phyloP scores from a whole-genome alignment of 2,113 vertebrate species.

The Pangasianodon hypophthalmus region DNA sequence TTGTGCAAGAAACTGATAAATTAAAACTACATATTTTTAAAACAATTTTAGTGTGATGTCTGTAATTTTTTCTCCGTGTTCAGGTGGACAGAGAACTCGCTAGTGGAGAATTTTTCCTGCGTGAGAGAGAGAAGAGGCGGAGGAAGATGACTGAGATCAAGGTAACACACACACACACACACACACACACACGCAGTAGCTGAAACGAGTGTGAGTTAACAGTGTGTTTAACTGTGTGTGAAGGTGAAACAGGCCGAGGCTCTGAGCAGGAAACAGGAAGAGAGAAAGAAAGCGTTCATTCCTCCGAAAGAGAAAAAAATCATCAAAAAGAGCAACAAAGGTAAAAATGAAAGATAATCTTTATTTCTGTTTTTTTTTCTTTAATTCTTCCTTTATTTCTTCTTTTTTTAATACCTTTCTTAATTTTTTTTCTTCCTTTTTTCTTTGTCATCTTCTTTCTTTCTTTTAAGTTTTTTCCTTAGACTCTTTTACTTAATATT shows the following conservation, averaged over 20 bases:
- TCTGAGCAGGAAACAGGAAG: slow-evolving; percentile 84
- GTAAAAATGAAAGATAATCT: slow-evolving; percentile 65
- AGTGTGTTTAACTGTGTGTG: not conserved
- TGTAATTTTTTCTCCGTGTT: slow-evolving; percentile 13
- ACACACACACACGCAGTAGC: not conserved
- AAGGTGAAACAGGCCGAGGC: slow-evolving; percentile 90
- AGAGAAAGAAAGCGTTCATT: slow-evolving; percentile 93
- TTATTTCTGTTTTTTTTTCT: too few relatives aligned
- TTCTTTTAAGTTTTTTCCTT: not conserved
- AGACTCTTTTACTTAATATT: too few relatives aligned
- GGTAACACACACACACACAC: slow-evolving; percentile 66
- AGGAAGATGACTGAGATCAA: slow-evolving; percentile 88
- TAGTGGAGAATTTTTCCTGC: slow-evolving; percentile 93
- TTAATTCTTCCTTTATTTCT: too few relatives aligned
- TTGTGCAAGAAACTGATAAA: too few relatives aligned
- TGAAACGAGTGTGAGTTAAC: not conserved
- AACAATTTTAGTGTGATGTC: too few relatives aligned
- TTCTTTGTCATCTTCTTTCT: not conserved
- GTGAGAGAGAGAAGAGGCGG: slow-evolving; percentile 85
- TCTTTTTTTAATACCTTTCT: not conserved
- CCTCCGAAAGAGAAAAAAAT: slow-evolving; percentile 90
- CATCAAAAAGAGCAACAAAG: slow-evolving; percentile 80
- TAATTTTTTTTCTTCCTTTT: not conserved
- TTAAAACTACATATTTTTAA: too few relatives aligned
- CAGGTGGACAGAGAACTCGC: slow-evolving; percentile 92